Conservation (phyloP, 2,113 vertebrate species). For the Ceyx cyanopectus region DNA sequence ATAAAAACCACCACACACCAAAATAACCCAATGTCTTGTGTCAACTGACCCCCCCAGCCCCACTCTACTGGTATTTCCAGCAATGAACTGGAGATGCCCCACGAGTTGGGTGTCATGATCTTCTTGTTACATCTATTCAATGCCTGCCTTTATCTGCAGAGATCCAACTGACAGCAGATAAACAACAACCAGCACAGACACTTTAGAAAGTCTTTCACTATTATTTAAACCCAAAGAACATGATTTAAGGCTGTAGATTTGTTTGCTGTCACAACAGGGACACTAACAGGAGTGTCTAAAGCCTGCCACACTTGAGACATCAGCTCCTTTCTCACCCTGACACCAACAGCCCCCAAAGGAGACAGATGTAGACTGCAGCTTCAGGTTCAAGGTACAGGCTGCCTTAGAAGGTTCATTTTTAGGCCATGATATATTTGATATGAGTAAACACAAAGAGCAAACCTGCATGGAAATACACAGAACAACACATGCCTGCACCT, state of each 20-base stretch:
- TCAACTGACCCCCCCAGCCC: neutral
- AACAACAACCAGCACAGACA: neutral
- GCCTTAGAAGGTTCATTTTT: neutral
- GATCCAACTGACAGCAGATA: neutral
- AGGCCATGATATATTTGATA: neutral
- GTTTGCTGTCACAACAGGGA: neutral
- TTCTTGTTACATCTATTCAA: neutral
- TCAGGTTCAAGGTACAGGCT: neutral
- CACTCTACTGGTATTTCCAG: neutral
- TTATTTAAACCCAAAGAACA: neutral
- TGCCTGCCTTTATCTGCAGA: neutral
- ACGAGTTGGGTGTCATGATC: too few species aligned
- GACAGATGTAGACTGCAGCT: fast-evolving
- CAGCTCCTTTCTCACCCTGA: neutral
- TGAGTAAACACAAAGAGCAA: neutral
- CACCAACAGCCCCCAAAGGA: neutral
- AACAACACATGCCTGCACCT: neutral
- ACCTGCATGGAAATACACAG: fast-evolving
- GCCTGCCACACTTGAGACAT: neutral
- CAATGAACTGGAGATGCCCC: neutral
- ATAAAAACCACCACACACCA: neutral
- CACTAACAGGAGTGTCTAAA: neutral
- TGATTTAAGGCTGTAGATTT: neutral
- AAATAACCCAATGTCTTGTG: neutral
- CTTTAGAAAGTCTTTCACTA: neutral